Evolutionary conservation across 2,888 invertebrate genomes (phyloP), one percentile per base, ranked within the genome.

Genomic region (Amphipoea oculea): DNA sequence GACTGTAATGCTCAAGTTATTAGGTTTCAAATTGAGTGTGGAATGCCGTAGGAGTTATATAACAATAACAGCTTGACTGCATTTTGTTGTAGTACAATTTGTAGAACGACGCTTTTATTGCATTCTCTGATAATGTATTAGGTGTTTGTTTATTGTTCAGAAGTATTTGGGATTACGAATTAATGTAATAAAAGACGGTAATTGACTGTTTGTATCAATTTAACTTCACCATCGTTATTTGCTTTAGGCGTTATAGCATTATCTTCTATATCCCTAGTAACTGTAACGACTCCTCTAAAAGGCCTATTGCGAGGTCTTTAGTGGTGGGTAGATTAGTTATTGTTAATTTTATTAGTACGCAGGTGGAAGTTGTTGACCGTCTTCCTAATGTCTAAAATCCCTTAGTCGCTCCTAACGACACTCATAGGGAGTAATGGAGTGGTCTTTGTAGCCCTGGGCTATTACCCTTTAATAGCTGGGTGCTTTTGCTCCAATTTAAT

Each of bases 81-180:
- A 83, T 84, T 89, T 86, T 79, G 79, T 81, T 88, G 60, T 77
- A 73, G 76, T 73, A 76, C 83, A 81, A 89, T 88, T 89, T 84
- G 84, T 89, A 63, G 57, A 73, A 81, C 36, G 71, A 51, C n/a
- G 67, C 66, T 86, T 86, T 88, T 82, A 88, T 88, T 86, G 82
- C 81, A n/a, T 75, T 73, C 57, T 75, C 76, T 73, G 71, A 71
- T 79, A 89, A 81, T 79, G 76, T 88, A 82, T 80, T 78, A 77
- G 75, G 81, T 88, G 78, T 83, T 78, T 81, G 67, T 81, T 84
- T 83, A 89, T 81, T 82, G 60, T 79, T 79, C 17, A 29, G 69
- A 67, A 71, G 62, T 76, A 62, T 70, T 84, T 73, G 40, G 62
- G 5, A 78, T 81, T 14, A 29, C 51, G 3, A 42, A 66, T 68